Base-by-base conservation (phyloP, 2,888 invertebrate genomes). In the Cerceris rybyensis region DNA sequence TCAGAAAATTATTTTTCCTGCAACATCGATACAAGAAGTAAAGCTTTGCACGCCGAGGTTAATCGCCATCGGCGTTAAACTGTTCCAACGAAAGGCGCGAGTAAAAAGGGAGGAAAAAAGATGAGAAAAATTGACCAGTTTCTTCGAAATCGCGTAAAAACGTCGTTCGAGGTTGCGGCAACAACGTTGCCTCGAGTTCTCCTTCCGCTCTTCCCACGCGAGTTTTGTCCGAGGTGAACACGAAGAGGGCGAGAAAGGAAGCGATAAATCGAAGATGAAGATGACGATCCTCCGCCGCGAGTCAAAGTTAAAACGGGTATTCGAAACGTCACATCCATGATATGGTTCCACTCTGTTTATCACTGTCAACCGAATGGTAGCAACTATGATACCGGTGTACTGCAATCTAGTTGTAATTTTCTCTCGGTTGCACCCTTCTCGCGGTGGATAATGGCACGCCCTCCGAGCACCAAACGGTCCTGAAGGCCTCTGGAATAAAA, bases 321-420 rank as follows among this genome's bases (percentile, higher is more conserved):
- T 16, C 72, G 61, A 59, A 60, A 68, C 57, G 67, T 41, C 11
- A 68, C n/a, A 66, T 58, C 52, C 55, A 65, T 39, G 67, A 66
- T 68, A 42, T 63, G 59, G 65, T 67, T 73, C 61, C 28, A 28
- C 28, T 60, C 70, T 54, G 74, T 85, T 78, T 75, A 78, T 85
- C 85, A 78, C 79, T 75, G 68, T 76, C 78, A 42, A 59, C 64
- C 43, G 58, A 17, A 39, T 43, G 60, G 65, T 69, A 65, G 41
- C 57, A 16, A 39, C 63, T n/a, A 57, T 50, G 70, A 58, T 49
- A 4, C 28, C 55, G 46, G 7, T 42, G 60, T 55, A 55, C 68
- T 41, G 49, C 65, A 70, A 83, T 81, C 69, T 78, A 66, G 28
- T 16, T 69, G 74, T 80, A 83, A 88, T 85, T 85, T 84, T 81